Conservation (phyloP, 2,113 vertebrate species). For the Anas platyrhynchos region DNA sequence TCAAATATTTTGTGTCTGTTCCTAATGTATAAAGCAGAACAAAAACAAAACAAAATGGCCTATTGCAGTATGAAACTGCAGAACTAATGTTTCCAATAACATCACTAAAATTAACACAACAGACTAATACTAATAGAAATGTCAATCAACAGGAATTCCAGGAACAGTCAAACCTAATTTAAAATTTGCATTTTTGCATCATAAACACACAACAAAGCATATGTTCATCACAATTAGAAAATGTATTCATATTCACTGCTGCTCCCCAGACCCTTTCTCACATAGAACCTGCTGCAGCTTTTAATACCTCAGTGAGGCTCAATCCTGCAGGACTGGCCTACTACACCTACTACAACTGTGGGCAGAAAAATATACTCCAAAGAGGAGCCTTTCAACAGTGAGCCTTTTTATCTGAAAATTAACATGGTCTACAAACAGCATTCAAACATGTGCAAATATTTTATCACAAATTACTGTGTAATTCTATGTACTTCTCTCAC, state of each 20-base stretch:
- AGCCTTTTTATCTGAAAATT: not conserved
- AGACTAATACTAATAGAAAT: not conserved
- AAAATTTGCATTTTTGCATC: not conserved
- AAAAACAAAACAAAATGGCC: accelerated
- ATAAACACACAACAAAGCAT: not conserved
- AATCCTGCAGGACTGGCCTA: not conserved
- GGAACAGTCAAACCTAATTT: not conserved
- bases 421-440: not conserved
- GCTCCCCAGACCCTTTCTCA: not conserved
- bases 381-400: not conserved
- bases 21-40: not conserved
- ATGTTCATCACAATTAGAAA: not conserved
- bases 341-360: not conserved
- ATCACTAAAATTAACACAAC: not conserved
- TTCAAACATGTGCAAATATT: not conserved
- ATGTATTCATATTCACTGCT: accelerated
- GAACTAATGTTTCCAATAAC: not conserved
- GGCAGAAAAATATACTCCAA: not conserved
- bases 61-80: not conserved
- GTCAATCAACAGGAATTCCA: not conserved
- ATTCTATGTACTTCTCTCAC: not conserved
- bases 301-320: not conserved
- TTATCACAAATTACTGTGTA: not conserved
- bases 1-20: not conserved
- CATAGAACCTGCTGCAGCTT: not conserved